Base-by-base conservation (phyloP, 2,113 vertebrate genomes). In the Muntiacus muntjak region DNA sequence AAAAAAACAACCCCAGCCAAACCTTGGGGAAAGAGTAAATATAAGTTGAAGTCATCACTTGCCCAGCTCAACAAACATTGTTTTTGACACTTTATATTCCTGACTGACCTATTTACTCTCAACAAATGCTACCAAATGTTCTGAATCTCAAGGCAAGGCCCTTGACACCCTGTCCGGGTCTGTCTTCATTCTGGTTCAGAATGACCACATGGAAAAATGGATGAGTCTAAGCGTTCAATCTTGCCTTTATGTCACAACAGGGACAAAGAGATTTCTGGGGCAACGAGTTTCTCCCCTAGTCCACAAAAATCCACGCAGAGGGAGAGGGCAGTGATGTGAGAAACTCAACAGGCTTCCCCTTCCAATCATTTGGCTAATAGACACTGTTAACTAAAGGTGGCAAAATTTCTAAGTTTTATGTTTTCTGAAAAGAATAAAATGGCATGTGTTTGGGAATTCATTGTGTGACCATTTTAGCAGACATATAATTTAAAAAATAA, bases 91-190 rank as follows among this genome's bases (percentile, higher is more conserved):
- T 81, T 89, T 33, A 85, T 74, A 62, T 54, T 58, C 60, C 54
- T 36, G 67, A 82, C 25, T 96, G 94, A 78, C 83, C 90, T 91
- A 87, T 90, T 90, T 81, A 62, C 90, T 91, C 60, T 82, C 60
- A 84, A 52, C 43, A 84, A 95, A 96, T 40, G 74, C 87, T 94
- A 95, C 57, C 52, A 82, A 90, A 78, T 36, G 57, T 85, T 78
- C 43, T 74, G 54, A 84, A 83, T 85, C 92, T 95, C 76, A 52
- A 81, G 36, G 90, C 30, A 30, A 64, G 58, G 57, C n/a, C 45
- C 91, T 23, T 19, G 43, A 62, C 4, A 25, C 6, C 9, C 43
- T 12, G n/a, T 78, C 6, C 16, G 7, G 47, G 50, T 19, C 82
- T 62, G n/a, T 89, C 79, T 87, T n/a, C 43, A n/a, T 76, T 58